These are phyloP conservation scores for Actenoides lindsayi DNA, from an alignment of 2,113 vertebrate species.

Conservation along the genomic window DNA sequence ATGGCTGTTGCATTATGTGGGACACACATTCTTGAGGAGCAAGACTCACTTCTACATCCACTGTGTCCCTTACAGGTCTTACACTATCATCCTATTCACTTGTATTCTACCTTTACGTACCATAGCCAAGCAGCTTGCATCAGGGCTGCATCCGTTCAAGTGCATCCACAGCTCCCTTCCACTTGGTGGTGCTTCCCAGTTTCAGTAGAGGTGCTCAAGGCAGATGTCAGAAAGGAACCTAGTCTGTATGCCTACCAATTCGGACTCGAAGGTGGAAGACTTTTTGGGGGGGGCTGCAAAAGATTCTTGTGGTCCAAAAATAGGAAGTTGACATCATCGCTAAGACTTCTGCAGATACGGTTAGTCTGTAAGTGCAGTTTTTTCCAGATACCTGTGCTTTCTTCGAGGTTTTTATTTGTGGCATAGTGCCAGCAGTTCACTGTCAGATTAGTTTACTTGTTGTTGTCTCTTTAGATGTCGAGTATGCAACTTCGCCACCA, in stretches of 20 bases:
- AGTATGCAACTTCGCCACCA: slow-evolving; percentile 88
- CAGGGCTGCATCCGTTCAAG: background rate
- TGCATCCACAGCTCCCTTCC: background rate
- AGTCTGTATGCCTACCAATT: background rate
- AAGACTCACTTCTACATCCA: background rate
- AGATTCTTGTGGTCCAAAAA: background rate
- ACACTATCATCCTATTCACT: too few relatives aligned
- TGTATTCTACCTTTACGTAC: background rate
- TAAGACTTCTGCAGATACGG: background rate
- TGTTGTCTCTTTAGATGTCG: slow-evolving; percentile 76
- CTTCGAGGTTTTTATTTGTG: background rate
- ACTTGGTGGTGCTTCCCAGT: background rate
- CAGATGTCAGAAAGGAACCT: background rate
- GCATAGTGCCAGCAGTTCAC: background rate
- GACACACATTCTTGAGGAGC: background rate
- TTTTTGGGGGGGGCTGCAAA: background rate
- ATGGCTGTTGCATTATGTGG: background rate
- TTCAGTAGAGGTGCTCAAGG: background rate
- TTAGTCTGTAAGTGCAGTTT: background rate
- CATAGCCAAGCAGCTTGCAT: background rate
- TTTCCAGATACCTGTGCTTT: background rate
- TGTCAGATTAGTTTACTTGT: slow-evolving; percentile 24
- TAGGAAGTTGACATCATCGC: background rate
- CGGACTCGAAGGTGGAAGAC: background rate
- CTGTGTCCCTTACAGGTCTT: background rate